Conservation (phyloP, 2,113 vertebrate species). For the Barbus barbus region DNA sequence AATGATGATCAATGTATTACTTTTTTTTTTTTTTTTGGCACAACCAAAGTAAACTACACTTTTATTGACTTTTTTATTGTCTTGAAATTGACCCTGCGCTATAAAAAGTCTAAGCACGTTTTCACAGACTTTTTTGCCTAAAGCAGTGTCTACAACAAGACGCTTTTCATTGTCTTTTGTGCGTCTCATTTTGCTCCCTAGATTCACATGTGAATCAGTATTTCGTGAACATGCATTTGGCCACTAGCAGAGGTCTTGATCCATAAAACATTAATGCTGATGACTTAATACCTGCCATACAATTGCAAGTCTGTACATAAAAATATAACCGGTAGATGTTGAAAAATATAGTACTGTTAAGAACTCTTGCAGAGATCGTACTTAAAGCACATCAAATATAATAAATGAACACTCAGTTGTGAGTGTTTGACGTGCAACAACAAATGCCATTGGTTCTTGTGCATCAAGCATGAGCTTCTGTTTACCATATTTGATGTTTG, state of each 20-base stretch:
- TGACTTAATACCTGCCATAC: too few species aligned
- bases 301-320: too few species aligned
- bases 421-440: too few species aligned
- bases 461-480: too few species aligned
- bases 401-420: not conserved
- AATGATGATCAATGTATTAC: too few species aligned
- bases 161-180: not conserved
- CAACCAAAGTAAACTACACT: not conserved
- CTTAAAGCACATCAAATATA: too few species aligned
- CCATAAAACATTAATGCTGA: not conserved
- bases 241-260: not conserved
- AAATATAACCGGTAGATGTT: too few species aligned
- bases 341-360: not conserved
- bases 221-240: not conserved
- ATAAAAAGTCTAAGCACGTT: not conserved
- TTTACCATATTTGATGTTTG: not conserved
- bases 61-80: not conserved
- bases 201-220: not conserved
- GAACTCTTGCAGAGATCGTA: too few species aligned
- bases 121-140: constrained; percentile 19
- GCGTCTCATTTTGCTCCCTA: not conserved
- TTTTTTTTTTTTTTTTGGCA: too few species aligned
- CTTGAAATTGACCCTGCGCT: not conserved
- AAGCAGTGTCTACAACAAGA: constrained; percentile 6
- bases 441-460: too few species aligned